A percentile compares a stretch with the other conserved stretches of the same genome.
Evolutionary conservation across 2,113 vertebrate species (phyloP).

Genomic region (Spilogale gracilis): DNA sequence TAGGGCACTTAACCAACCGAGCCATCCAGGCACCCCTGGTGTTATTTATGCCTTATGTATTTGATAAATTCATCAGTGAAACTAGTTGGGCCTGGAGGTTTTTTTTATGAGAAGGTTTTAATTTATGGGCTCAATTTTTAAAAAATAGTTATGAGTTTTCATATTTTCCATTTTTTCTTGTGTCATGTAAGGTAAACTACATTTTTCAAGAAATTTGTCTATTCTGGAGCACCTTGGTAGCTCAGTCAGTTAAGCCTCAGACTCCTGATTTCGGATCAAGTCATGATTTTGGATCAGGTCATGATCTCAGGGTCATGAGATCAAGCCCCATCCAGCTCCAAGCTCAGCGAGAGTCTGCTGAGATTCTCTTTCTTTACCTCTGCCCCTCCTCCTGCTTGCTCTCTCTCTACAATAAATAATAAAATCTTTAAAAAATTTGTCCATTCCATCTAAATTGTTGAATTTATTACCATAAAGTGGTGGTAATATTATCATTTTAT

Average conservation of each 20-base stretch:
- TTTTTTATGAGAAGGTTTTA: conserved; percentile 41
- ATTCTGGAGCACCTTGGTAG: background rate
- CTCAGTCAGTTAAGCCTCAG: background rate
- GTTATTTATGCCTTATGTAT: conserved; percentile 8
- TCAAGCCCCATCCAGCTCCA: background rate
- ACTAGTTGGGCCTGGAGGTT: conserved; percentile 1
- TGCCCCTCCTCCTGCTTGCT: background rate
- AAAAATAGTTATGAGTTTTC: conserved; percentile 10
- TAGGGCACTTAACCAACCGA: background rate
- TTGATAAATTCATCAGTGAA: conserved; percentile 50
- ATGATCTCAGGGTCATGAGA: background rate
- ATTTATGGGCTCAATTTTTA: conserved; percentile 62
- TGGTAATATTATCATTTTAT: conserved; percentile 11
- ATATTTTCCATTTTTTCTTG: conserved; percentile 49
- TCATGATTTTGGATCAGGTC: background rate
- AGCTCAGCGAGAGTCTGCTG: background rate
- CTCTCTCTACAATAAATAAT: background rate
- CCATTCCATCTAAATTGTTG: background rate
- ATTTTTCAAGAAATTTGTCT: conserved; percentile 57
- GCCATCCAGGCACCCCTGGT: background rate
- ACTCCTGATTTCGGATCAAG: background rate
- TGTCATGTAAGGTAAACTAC: conserved; percentile 26
- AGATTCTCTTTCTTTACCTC: background rate
- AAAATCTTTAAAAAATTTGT: conserved; percentile 39
- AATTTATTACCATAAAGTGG: conserved; percentile 38